Conservation (phyloP, 1,140 invertebrate species). For the Philaenus spumarius region DNA sequence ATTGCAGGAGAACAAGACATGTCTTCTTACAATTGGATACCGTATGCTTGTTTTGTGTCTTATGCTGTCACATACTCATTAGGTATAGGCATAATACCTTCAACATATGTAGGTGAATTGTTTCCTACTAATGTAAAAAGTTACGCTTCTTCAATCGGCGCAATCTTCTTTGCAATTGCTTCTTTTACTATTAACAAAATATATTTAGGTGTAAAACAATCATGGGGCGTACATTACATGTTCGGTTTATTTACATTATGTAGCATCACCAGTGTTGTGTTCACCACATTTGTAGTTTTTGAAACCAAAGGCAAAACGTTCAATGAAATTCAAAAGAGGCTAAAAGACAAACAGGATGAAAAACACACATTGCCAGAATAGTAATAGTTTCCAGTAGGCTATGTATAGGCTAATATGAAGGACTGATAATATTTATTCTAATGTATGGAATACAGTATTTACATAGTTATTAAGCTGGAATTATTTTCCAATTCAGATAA, state of each 20-base stretch:
- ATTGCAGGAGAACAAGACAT: background rate
- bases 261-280: slow-evolving; percentile 49
- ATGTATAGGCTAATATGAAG: too few relatives aligned
- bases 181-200: slow-evolving; percentile 64
- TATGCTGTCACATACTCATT: slow-evolving; percentile 10
- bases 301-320: slow-evolving; percentile 75
- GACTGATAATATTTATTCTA: too few relatives aligned
- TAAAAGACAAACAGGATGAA: slow-evolving; percentile 36
- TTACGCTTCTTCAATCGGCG: slow-evolving; percentile 5
- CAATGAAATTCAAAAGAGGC: slow-evolving; percentile 61
- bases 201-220: slow-evolving; percentile 50
- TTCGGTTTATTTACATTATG: slow-evolving; percentile 73
- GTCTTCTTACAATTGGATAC: slow-evolving; percentile 13
- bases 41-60: slow-evolving; percentile 6
- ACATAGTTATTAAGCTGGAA: too few relatives aligned
- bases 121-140: slow-evolving; percentile 19
- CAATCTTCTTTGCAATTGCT: background rate
- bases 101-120: slow-evolving; percentile 14
- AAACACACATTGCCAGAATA: background rate
- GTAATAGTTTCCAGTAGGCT: background rate
- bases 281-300: slow-evolving; percentile 56
- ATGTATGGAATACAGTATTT: too few relatives aligned
- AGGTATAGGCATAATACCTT: slow-evolving; percentile 17
- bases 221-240: slow-evolving; percentile 56
- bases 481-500: too few relatives aligned